Base-by-base conservation (phyloP, 2,888 invertebrate genomes). In the Marasmarcha lunaedactyla region DNA sequence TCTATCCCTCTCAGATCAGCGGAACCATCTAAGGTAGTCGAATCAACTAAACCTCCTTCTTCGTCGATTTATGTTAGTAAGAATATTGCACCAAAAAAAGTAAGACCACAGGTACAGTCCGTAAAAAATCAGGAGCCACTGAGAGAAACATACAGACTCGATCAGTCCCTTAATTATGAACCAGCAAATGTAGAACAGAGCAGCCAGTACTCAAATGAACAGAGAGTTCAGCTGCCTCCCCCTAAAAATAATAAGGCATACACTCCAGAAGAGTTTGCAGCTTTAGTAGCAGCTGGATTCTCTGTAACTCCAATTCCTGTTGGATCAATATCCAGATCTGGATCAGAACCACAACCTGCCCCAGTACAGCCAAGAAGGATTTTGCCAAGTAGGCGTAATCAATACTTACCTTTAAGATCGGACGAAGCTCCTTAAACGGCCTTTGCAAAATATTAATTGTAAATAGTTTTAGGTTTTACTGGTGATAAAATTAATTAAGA, bases 241-340 rank as follows among this genome's bases (percentile, higher is more conserved):
- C 84, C 84, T 6, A 83, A 65, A 45, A 84, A 84, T 41, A 81
- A 77, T 45, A 83, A 73, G 46, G 84, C 84, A 1, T 84, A 84
- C 42, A 84, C 84, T 38, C 84, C 81, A 41, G 84, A 84, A 41
- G 84, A 84, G 46, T 84, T 84, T 42, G 71, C 72, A 13, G 84
- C 81, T 10, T 59, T 84, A 42, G 67, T 84, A 33, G 83, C 76
- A 9, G 84, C 84, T 42, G 84, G 84, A 0, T 84, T 84, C 45
- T 63, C 84, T 1, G 84, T 84, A 1, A 84, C 84, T 1, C 84
- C 84, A 25, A 65, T 84, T 30, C 84, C 84, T 38, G 76, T 84
- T 1, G 68, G 70, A 27, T 59, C 72, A 1, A 38, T 57, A 12
- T 77, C 83, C 1, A 66, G 81, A 40, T 73, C 81, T 6, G 65